Conservation (phyloP, 37 sponge, comb jelly and placozoan genomes). For the Cladorhizidae sp. region DNA sequence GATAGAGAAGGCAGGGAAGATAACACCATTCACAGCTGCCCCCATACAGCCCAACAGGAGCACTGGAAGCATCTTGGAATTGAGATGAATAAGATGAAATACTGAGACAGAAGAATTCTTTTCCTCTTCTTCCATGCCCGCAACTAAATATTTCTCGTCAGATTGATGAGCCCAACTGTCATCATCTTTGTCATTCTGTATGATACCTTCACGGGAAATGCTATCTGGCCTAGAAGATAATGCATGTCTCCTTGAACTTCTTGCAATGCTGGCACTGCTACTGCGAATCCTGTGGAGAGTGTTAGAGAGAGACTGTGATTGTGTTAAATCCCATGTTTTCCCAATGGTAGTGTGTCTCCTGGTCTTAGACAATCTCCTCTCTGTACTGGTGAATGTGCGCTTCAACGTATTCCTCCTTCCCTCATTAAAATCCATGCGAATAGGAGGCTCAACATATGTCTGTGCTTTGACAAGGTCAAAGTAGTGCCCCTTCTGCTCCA, state of each 20-base stretch:
- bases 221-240: neutral
- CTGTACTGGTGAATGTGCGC: neutral
- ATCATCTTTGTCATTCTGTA: too few relatives aligned
- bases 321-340: neutral
- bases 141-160: too few relatives aligned
- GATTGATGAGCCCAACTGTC: too few relatives aligned
- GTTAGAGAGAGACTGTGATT: too few relatives aligned
- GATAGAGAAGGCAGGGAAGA: constrained; percentile 68
- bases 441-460: constrained; percentile 3
- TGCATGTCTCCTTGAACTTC: too few relatives aligned
- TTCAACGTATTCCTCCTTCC: too few relatives aligned
- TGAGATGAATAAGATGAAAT: neutral
- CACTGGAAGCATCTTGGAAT: neutral
- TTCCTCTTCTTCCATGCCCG: constrained; percentile 27
- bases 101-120: constrained; percentile 26
- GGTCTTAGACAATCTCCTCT: neutral
- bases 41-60: constrained; percentile 26
- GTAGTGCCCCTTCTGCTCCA: constrained; percentile 80
- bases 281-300: too few relatives aligned
- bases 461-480: constrained; percentile 88
- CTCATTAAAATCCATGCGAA: too few relatives aligned
- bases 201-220: too few relatives aligned
- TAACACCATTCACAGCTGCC: constrained; percentile 43
- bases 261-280: too few relatives aligned
- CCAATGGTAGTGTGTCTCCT: too few relatives aligned